phyloP scores from a whole-genome alignment of 2,888 invertebrate genomes.

The Lucinisca nassula region DNA sequence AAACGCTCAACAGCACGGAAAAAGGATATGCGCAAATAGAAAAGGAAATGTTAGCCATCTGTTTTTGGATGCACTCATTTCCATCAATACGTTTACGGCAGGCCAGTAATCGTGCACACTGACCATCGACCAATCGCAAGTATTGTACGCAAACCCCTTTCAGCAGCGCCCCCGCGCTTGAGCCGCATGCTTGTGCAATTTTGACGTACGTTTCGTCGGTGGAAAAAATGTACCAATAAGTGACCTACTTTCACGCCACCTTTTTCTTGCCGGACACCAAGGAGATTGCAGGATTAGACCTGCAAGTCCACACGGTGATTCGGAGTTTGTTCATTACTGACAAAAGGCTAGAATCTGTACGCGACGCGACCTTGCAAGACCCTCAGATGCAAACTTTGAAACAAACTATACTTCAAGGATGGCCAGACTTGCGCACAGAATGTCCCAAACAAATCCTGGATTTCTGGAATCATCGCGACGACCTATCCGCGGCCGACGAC shows the following conservation, averaged over 20 bases:
- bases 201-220: neutral
- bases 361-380: slow-evolving; percentile 51
- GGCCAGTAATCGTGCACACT: slow-evolving; percentile 34
- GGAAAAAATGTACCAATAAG: neutral
- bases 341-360: slow-evolving; percentile 26
- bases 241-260: neutral
- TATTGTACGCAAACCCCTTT: slow-evolving; percentile 60
- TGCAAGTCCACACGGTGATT: slow-evolving; percentile 22
- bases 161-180: slow-evolving; percentile 43
- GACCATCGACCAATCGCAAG: slow-evolving; percentile 65
- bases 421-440: slow-evolving; percentile 25
- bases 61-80: slow-evolving; percentile 31
- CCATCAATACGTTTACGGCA: slow-evolving; percentile 58
- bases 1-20: no score
- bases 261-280: slow-evolving; percentile 11
- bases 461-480: slow-evolving; percentile 55
- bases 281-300: slow-evolving; percentile 3
- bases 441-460: slow-evolving; percentile 22
- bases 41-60: no score
- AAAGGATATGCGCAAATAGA: no score
- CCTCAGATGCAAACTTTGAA: neutral
- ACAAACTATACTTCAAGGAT: no score
- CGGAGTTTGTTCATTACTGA: slow-evolving; percentile 28
- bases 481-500: slow-evolving; percentile 30
- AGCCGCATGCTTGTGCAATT: slow-evolving; percentile 43